Base-by-base conservation (phyloP, 2,888 invertebrate species). In the Drosophila birchii region DNA sequence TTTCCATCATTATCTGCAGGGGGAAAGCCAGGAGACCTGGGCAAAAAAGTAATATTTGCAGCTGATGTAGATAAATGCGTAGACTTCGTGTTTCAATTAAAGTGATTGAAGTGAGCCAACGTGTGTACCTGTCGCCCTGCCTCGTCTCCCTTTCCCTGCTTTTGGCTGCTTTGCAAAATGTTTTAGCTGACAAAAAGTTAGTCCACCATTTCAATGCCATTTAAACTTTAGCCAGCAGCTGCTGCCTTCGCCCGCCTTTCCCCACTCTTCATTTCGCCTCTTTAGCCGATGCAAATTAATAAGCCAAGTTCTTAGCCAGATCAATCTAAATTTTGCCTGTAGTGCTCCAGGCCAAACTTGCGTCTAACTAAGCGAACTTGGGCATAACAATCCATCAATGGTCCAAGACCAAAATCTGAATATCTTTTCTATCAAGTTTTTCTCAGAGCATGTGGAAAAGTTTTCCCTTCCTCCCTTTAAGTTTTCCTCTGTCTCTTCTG, bases 51-150 rank as follows among this genome's bases (percentile, higher is more conserved):
- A 89, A 89, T 89, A 87, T 89, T 85, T 86, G 86, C 81, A 78
- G 89, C 78, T 89, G 89, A 86, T 86, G 89, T 86, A 89, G 86
- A 86, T 86, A 87, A 86, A 86, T 89, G 86, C 80, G 89, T 87
- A 89, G 86, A 89, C 78, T 86, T 86, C 86, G 86, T 86, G 86
- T 86, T 86, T 86, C 86, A 86, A 86, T 86, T 86, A 86, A 89
- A 89, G 89, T 86, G 86, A 86, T 86, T 86, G 86, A 86, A 86
- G 86, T 82, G 77, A 70, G 49, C 57, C 58, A 61, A 56, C 47
- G 67, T 74, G 66, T 53, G 34, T 71, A 69, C 63, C 26, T 44
- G 67, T 45, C 43, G 60, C 14, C 18, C 29, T 18, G 14, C 51
- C n/a, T 18, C 14, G 2, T 20, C 0, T 9, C 43, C 12, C 62